These are phyloP conservation scores for Spheniscus mendiculus DNA, from an alignment of 2,113 vertebrate genomes.

Conservation along the genomic window DNA sequence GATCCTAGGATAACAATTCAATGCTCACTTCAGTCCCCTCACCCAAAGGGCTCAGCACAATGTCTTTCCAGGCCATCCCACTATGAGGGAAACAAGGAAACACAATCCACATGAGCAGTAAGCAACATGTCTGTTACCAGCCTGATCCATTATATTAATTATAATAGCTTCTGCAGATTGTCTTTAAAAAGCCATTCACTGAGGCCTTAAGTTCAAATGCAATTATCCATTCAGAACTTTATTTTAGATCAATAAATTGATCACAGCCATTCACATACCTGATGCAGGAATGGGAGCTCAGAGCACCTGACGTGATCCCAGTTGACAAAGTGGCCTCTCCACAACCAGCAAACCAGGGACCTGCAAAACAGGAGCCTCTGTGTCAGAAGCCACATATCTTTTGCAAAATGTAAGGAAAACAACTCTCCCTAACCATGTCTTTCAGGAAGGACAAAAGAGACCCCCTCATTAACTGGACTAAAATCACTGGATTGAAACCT, in stretches of 20 bases:
- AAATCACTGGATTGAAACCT: not conserved
- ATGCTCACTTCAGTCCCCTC: not conserved
- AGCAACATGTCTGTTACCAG: not conserved
- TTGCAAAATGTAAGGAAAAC: not conserved
- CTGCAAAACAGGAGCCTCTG: not conserved
- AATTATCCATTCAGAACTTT: not conserved
- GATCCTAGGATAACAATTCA: not conserved
- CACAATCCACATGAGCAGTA: not conserved
- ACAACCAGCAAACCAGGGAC: not conserved
- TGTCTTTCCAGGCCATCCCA: not conserved
- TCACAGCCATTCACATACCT: not conserved
- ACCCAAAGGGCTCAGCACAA: not conserved
- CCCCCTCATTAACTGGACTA: not conserved
- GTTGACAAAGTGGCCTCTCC: not conserved
- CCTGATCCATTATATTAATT: not conserved
- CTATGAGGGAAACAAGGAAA: not conserved
- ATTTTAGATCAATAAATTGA: not conserved
- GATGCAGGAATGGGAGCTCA: not conserved
- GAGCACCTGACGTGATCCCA: not conserved
- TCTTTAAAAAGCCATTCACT: not conserved
- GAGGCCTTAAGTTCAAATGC: not conserved
- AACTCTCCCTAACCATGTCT: not conserved
- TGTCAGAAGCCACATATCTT: not conserved
- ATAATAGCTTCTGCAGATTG: not conserved
- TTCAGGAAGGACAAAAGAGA: not conserved